Conservation (phyloP, 2,888 invertebrate species). For the Neelides folsomi region DNA sequence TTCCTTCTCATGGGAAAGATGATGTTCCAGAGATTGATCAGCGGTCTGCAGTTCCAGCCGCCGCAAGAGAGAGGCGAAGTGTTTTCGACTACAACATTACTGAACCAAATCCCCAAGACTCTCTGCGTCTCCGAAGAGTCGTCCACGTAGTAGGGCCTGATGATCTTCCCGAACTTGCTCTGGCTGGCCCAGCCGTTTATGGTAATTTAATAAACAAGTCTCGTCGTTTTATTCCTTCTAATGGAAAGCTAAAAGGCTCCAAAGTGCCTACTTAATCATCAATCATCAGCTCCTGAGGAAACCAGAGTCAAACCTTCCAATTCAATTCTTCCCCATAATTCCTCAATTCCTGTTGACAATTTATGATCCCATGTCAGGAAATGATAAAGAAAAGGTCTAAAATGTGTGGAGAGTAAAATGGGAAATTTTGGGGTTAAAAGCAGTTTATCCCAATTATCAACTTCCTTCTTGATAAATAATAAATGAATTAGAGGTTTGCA, state of each 20-base stretch:
- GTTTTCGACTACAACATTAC: not conserved
- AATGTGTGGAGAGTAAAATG: too few species aligned
- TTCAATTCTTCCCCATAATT: not conserved
- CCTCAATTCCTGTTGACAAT: not conserved
- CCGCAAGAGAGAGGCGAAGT: not conserved
- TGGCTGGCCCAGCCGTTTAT: conserved; percentile 14
- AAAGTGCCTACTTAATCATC: not conserved
- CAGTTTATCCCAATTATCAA: too few species aligned
- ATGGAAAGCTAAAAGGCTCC: not conserved
- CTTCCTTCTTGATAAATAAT: too few species aligned
- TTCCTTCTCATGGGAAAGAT: conserved; percentile 13
- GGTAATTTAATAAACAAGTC: conserved; percentile 9
- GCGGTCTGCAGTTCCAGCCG: not conserved
- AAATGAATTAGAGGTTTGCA: too few species aligned
- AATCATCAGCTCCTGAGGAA: not conserved
- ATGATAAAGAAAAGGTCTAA: too few species aligned
- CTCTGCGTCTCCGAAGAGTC: conserved; percentile 22
- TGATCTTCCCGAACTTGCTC: conserved; percentile 25
- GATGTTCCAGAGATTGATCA: not conserved
- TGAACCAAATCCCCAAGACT: conserved; percentile 13
- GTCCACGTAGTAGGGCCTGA: conserved; percentile 30
- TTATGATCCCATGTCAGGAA: too few species aligned
- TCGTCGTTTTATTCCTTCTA: not conserved
- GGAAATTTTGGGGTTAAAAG: too few species aligned
- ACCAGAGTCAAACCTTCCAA: not conserved